Evolutionary conservation across 2,113 vertebrate genomes (phyloP).

Genomic region (Glaucidium brasilianum): DNA sequence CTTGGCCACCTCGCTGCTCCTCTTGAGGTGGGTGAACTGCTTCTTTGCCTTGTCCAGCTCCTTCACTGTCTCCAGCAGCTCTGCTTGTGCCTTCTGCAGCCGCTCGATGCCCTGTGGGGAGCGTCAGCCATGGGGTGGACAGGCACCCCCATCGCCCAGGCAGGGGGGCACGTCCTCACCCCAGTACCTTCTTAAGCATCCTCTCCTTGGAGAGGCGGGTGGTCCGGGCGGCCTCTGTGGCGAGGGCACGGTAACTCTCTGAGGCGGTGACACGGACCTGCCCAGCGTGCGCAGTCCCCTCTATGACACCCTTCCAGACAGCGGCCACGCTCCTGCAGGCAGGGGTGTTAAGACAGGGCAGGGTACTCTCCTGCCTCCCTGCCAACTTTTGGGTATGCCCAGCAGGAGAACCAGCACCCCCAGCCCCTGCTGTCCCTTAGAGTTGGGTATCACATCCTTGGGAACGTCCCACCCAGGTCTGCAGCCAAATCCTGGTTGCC

Average conservation of each 20-base stretch:
- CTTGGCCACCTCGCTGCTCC: slow-evolving; percentile 77
- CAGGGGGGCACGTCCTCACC: rapidly evolving
- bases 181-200: slow-evolving; percentile 79
- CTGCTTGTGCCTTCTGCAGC: slow-evolving; percentile 80
- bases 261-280: slow-evolving; percentile 73
- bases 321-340: slow-evolving; percentile 73
- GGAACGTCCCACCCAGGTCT: neutral
- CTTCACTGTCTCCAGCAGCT: slow-evolving; percentile 82
- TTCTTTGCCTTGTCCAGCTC: slow-evolving; percentile 86
- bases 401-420: neutral
- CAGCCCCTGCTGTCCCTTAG: rapidly evolving
- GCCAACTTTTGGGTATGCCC: neutral
- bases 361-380: neutral
- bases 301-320: slow-evolving; percentile 84
- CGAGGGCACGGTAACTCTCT: slow-evolving; percentile 77
- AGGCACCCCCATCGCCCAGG: rapidly evolving
- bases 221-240: slow-evolving; percentile 67
- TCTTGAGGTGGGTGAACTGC: slow-evolving; percentile 80
- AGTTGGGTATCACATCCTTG: rapidly evolving
- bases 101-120: slow-evolving; percentile 77
- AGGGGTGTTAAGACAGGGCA: rapidly evolving
- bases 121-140: neutral
- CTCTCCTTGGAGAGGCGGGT: slow-evolving; percentile 82
- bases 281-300: slow-evolving; percentile 75
- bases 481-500: neutral